Conservation (phyloP, 2,797 vertebrate genomes). For the Hybognathus amarus region DNA sequence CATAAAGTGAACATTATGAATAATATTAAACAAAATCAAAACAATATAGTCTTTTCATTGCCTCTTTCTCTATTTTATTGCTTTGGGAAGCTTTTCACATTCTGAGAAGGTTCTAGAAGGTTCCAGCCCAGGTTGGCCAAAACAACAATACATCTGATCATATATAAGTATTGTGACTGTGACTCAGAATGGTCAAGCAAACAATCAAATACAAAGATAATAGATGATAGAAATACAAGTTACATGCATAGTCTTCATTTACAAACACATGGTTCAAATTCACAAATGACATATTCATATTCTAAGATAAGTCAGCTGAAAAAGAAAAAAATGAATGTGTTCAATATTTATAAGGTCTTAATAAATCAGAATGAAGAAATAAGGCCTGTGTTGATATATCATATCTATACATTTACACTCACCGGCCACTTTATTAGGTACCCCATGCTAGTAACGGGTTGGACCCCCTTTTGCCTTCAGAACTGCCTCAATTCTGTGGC, state of each 20-base stretch:
- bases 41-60: neutral
- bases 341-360: conserved; percentile 50
- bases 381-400: neutral
- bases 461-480: too few species aligned
- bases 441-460: too few species aligned
- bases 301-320: conserved; percentile 73
- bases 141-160: neutral
- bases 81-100: neutral
- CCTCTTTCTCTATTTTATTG: neutral
- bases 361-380: conserved; percentile 50
- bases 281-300: neutral
- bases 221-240: neutral
- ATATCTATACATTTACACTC: too few species aligned
- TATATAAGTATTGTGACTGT: neutral
- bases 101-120: neutral
- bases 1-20: conserved; percentile 37
- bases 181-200: too few species aligned
- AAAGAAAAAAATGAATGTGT: conserved; percentile 61
- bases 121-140: neutral
- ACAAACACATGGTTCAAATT: neutral
- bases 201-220: neutral
- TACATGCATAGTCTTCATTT: neutral
- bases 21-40: conserved; percentile 31
- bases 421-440: too few species aligned
- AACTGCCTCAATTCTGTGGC: too few species aligned